Percentiles rank a stretch among this genome's conserved stretches.
Conservation (phyloP, 2,888 invertebrate genomes). For the Torymus auratus region DNA sequence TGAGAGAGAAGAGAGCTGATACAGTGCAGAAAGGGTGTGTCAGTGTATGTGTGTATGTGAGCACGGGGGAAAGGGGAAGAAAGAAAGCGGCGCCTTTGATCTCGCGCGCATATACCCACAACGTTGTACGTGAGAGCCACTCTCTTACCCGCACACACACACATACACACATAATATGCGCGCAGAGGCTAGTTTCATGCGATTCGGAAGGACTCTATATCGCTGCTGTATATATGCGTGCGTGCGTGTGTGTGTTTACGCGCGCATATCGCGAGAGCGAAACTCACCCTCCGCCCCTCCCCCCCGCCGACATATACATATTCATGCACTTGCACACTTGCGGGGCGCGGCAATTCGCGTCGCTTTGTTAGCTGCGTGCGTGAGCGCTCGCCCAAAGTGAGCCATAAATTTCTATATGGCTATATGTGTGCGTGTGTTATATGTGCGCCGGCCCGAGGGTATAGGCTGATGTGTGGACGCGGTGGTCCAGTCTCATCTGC, state of each 20-base stretch:
- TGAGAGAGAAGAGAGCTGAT: conserved; percentile 25
- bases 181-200: conserved; percentile 52
- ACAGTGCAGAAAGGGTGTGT: too few relatives aligned
- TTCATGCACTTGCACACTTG: conserved; percentile 49
- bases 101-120: conserved; percentile 63
- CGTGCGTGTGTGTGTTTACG: neutral
- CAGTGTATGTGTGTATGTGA: too few relatives aligned
- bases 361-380: conserved; percentile 40
- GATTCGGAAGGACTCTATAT: conserved; percentile 58
- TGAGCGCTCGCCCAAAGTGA: neutral
- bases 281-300: conserved; percentile 1
- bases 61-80: conserved; percentile 53
- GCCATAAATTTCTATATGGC: conserved; percentile 18
- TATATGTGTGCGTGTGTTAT: neutral
- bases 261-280: conserved; percentile 25
- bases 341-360: conserved; percentile 49
- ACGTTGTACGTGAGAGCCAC: conserved; percentile 22
- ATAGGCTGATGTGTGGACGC: neutral
- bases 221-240: too few relatives aligned
- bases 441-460: neutral
- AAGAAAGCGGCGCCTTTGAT: conserved; percentile 69
- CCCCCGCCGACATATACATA: conserved; percentile 2
- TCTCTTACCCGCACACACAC: conserved; percentile 29
- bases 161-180: conserved; percentile 53
- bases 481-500: neutral